Percentiles rank a stretch among this genome's conserved stretches.
These are phyloP conservation scores for Hesperophylax magnus DNA, from an alignment of 1,140 invertebrate genomes.

Conservation along the genomic window DNA sequence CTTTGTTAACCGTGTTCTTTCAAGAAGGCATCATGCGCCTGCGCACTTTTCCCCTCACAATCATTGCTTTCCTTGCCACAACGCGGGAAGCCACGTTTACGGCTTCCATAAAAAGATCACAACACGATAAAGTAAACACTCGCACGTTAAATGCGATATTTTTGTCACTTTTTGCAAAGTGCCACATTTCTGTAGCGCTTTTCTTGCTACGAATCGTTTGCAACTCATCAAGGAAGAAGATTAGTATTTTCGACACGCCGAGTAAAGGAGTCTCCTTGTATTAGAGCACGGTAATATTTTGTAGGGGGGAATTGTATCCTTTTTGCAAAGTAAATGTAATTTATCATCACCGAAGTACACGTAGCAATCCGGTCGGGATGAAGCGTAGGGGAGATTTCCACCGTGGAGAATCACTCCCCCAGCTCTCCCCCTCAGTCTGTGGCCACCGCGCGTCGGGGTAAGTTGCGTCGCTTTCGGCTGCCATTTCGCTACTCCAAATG, in stretches of 20 bases:
- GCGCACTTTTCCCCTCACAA: conserved; percentile 37
- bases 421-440: conserved; percentile 29
- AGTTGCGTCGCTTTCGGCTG: conserved; percentile 25
- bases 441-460: conserved; percentile 19
- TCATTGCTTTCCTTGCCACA: background rate
- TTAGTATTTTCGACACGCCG: too few species aligned
- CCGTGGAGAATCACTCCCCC: conserved; percentile 14
- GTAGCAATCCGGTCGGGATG: background rate
- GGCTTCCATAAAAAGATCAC: background rate
- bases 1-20: conserved; percentile 50
- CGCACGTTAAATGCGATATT: too few species aligned
- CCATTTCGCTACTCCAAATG: conserved; percentile 23
- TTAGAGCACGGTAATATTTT: too few species aligned
- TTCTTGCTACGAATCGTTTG: background rate
- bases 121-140: background rate
- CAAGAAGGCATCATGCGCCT: conserved; percentile 17
- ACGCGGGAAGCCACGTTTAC: background rate
- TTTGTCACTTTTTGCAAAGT: background rate
- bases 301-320: background rate
- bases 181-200: background rate
- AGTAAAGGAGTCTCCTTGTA: too few species aligned
- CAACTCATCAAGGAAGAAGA: too few species aligned
- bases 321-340: background rate
- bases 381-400: conserved; percentile 38
- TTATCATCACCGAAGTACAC: background rate